Conservation (phyloP, 2,113 vertebrate genomes). For the Oryzias woworae region DNA sequence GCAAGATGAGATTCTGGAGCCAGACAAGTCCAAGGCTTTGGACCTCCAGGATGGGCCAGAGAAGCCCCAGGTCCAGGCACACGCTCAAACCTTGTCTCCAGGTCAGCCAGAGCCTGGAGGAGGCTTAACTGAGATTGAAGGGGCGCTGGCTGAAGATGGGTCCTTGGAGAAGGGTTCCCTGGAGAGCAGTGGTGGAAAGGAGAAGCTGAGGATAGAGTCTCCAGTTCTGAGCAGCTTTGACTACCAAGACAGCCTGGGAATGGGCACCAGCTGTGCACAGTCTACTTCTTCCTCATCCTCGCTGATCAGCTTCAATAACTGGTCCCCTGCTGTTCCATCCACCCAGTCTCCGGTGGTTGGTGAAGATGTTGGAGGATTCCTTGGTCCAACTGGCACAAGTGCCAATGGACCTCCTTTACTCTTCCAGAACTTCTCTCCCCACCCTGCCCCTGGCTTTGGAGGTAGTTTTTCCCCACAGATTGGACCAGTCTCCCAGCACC, state of each 20-base stretch:
- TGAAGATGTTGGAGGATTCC: slow-evolving; percentile 94
- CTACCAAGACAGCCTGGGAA: slow-evolving; percentile 92
- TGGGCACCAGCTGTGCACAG: slow-evolving; percentile 87
- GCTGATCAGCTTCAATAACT: slow-evolving; percentile 96
- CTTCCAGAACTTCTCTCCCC: slow-evolving; percentile 98
- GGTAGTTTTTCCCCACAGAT: slow-evolving; percentile 97
- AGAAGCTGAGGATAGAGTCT: slow-evolving; percentile 93
- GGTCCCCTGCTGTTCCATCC: slow-evolving; percentile 94
- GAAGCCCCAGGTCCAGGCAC: slow-evolving; percentile 78
- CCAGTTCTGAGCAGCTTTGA: slow-evolving; percentile 94
- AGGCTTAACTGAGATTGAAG: slow-evolving; percentile 89
- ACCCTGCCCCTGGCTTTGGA: slow-evolving; percentile 93
- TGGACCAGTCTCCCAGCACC: slow-evolving; percentile 94
- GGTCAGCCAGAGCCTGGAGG: slow-evolving; percentile 88
- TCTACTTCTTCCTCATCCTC: slow-evolving; percentile 93
- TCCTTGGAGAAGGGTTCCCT: slow-evolving; percentile 86
- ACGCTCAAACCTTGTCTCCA: slow-evolving; percentile 85
- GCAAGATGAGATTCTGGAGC: slow-evolving; percentile 98
- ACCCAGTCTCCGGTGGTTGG: slow-evolving; percentile 93
- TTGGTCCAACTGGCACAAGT: slow-evolving; percentile 90
- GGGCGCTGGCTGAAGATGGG: slow-evolving; percentile 85
- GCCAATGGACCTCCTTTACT: slow-evolving; percentile 91
- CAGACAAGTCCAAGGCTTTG: slow-evolving; percentile 95
- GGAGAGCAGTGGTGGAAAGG: slow-evolving; percentile 88
- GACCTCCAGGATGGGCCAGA: slow-evolving; percentile 94